A percentile compares a stretch with the other conserved stretches of the same genome.
These are phyloP conservation scores for Drosophila nebulosa DNA, from an alignment of 1,140 invertebrate species.

Conservation along the genomic window DNA sequence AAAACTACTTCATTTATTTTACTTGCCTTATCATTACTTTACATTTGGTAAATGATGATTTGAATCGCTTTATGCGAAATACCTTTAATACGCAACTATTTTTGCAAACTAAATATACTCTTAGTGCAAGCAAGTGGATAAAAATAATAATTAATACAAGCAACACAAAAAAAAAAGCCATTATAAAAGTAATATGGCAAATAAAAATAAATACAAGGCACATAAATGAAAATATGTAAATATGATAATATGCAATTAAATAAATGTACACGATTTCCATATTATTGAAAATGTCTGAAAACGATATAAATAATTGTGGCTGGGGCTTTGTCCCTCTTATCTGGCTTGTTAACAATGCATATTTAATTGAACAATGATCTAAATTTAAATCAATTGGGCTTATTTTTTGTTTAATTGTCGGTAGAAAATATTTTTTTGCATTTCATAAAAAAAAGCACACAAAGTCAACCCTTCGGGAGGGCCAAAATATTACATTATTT, in stretches of 20 bases:
- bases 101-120: background rate
- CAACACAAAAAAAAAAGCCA: background rate
- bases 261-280: conserved; percentile 6
- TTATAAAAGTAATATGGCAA: background rate
- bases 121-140: background rate
- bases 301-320: conserved; percentile 5
- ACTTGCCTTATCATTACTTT: too few relatives aligned
- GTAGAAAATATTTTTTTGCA: conserved; percentile 8
- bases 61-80: too few relatives aligned
- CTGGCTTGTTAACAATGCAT: conserved; percentile 61
- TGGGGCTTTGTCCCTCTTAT: conserved; percentile 27
- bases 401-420: conserved; percentile 1
- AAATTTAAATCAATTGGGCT: conserved; percentile 42
- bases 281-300: background rate
- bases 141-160: background rate
- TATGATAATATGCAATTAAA: conserved; percentile 36
- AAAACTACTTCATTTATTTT: too few relatives aligned
- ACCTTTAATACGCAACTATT: too few relatives aligned
- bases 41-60: too few relatives aligned
- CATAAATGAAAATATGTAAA: background rate
- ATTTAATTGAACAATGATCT: conserved; percentile 52
- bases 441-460: conserved; percentile 11
- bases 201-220: background rate
- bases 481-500: conserved; percentile 33
- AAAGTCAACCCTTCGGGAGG: background rate